Percentiles rank a stretch among this genome's conserved stretches.
Conservation (phyloP, 2,797 vertebrate genomes). For the Microtus agrestis region DNA sequence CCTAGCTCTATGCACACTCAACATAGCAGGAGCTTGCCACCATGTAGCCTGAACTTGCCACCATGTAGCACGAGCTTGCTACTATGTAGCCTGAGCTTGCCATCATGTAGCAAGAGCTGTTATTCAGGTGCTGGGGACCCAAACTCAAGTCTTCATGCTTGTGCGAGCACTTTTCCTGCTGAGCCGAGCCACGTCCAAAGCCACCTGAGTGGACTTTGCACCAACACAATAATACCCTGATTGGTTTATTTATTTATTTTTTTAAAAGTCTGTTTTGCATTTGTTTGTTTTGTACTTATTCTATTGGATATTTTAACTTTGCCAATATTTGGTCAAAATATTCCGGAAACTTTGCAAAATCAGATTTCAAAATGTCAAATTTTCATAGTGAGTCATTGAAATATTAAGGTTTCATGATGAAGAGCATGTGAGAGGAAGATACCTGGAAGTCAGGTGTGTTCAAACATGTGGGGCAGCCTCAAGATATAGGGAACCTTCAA, state of each 20-base stretch:
- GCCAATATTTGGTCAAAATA: slow-evolving; percentile 51
- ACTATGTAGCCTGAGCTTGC: background rate
- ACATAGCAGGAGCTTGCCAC: background rate
- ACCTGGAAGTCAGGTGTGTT: background rate
- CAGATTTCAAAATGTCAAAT: slow-evolving; percentile 30
- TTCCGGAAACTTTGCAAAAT: slow-evolving; percentile 47
- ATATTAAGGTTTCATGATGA: background rate
- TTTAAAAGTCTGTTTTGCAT: slow-evolving; percentile 4
- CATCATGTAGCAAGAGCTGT: background rate
- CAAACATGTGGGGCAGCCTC: background rate
- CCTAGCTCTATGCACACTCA: background rate
- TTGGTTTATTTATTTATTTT: background rate
- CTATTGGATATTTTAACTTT: slow-evolving; percentile 27
- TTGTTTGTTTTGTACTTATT: slow-evolving; percentile 29
- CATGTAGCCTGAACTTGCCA: background rate
- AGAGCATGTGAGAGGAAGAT: background rate
- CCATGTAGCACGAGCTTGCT: background rate
- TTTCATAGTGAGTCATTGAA: background rate
- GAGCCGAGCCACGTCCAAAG: background rate
- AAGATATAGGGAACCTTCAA: background rate
- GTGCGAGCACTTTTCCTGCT: background rate
- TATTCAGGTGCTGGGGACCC: background rate
- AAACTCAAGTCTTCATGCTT: background rate
- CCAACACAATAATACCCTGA: background rate
- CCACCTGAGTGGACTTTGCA: background rate